These are phyloP conservation scores for Coilia nasus DNA, from an alignment of 2,797 vertebrate genomes.

Conservation along the genomic window DNA sequence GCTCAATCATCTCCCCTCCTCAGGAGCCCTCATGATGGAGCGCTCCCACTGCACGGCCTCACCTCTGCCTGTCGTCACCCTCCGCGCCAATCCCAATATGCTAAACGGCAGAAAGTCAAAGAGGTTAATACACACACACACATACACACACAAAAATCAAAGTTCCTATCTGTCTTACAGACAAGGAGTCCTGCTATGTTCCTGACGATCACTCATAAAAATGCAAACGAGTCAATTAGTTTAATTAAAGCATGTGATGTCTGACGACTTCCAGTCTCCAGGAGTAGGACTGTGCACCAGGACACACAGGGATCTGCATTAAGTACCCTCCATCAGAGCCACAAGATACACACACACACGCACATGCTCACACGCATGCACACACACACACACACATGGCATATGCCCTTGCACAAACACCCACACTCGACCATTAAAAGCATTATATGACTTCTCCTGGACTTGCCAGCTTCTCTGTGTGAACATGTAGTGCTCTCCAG, in stretches of 20 bases:
- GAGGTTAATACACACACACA: conserved; percentile 70
- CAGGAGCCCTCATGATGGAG: conserved; percentile 71
- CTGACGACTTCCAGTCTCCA: conserved; percentile 81
- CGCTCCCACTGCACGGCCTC: conserved; percentile 69
- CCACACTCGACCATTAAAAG: conserved; percentile 41
- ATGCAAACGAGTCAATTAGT: conserved; percentile 91
- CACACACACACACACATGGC: not conserved
- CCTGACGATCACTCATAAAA: conserved; percentile 87
- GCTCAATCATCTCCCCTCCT: conserved; percentile 68
- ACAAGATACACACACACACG: conserved; percentile 20
- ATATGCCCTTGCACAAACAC: conserved; percentile 29
- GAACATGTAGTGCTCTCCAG: not conserved
- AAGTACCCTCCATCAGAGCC: not conserved
- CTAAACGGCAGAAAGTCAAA: conserved; percentile 72
- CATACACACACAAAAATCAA: conserved; percentile 36
- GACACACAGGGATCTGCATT: conserved; percentile 39
- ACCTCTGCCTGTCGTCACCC: conserved; percentile 64
- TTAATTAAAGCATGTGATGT: conserved; percentile 87
- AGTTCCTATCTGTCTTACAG: conserved; percentile 76
- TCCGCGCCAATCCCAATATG: conserved; percentile 74
- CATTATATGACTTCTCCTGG: not conserved
- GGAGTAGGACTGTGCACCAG: conserved; percentile 41
- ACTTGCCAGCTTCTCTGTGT: not conserved
- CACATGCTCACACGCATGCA: conserved; percentile 29
- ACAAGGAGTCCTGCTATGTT: conserved; percentile 81